Evolutionary conservation across 2,797 vertebrate genomes (phyloP), one percentile per base, ranked within the genome.

Genomic region (Bothrops alternatus): DNA sequence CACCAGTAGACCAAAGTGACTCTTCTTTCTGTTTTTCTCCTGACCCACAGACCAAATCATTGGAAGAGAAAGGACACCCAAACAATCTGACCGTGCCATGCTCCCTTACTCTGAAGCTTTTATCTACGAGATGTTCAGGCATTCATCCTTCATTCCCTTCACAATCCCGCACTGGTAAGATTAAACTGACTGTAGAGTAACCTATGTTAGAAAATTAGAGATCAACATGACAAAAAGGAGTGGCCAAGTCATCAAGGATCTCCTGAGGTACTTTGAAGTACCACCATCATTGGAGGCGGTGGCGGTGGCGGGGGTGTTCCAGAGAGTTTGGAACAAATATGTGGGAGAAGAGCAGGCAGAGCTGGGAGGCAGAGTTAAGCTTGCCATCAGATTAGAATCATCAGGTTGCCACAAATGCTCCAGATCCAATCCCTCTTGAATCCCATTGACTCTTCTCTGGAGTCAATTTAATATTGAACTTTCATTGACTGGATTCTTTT

Each of bases 151-250:
- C 61, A 0, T 99, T 32, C 99, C 99, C 16, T 99, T 99, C 95
- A 99, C 99, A 55, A 99, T 99, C 94, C 98, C 98, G 0, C 99
- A 99, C 95, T 98, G 99, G 98, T 99, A 94, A 3, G 28, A 16
- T 18, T 32, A 53, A 61, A 16, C 26, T 18, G 12, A 12, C 10
- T 18, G 18, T 1, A 5, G 1, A 53, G 23, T 32, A 55, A 6
- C 0, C 55, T 28, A 37, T 0, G 20, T 2, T 14, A 0, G 65
- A 53, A 23, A 73, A 26, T 56, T 11, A 18, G 53, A 90, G 28
- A 5, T 56, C 89, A 26, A 55, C 6, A 20, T 1, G 50, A 12
- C 28, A 55, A 18, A 87, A 87, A n/a, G 50, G 6, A 3, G 16
- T 10, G 32, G 16, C 16, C 18, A 56, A 55, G 37, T 42, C 20